phyloP scores from a whole-genome alignment of 2,888 invertebrate species.

The Drosophila tanythrix region DNA sequence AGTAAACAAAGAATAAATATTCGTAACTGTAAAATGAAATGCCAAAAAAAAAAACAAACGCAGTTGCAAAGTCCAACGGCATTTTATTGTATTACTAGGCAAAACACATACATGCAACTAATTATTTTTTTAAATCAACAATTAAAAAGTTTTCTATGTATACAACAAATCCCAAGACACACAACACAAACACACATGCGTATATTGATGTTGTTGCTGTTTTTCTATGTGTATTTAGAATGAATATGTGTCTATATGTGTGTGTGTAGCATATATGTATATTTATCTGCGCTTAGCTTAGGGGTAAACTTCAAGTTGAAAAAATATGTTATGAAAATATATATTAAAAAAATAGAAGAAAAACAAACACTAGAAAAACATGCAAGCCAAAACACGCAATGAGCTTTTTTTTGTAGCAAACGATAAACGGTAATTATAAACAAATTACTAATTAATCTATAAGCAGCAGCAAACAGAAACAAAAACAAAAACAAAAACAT shows the following conservation, averaged over 20 bases:
- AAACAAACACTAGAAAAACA: conserved; percentile 23
- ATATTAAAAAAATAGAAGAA: conserved; percentile 19
- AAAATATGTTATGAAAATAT: conserved; percentile 9
- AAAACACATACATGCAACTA: conserved; percentile 33
- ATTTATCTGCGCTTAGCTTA: conserved; percentile 56
- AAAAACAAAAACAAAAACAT: conserved; percentile 4
- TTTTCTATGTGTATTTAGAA: conserved; percentile 36
- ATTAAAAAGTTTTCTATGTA: conserved; percentile 35
- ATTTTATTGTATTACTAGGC: conserved; percentile 32
- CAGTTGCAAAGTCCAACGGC: conserved; percentile 51
- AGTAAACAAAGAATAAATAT: conserved; percentile 28
- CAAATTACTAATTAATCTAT: conserved; percentile 42
- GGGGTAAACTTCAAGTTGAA: conserved; percentile 11
- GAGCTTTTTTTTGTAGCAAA: conserved; percentile 70
- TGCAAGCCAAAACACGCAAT: conserved; percentile 47
- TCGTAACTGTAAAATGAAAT: conserved; percentile 43
- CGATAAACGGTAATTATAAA: conserved; percentile 39
- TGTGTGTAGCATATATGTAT: conserved; percentile 64
- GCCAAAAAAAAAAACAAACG: conserved; percentile 13
- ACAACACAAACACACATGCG: conserved; percentile 26
- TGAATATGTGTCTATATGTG: conserved; percentile 47
- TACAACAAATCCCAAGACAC: conserved; percentile 30
- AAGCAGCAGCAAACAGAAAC: conserved; percentile 22
- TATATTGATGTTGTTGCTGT: conserved; percentile 57
- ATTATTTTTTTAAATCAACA: conserved; percentile 48